These are phyloP conservation scores for Hippocampus kuda DNA, from an alignment of 2,797 vertebrate genomes.

Conservation along the genomic window DNA sequence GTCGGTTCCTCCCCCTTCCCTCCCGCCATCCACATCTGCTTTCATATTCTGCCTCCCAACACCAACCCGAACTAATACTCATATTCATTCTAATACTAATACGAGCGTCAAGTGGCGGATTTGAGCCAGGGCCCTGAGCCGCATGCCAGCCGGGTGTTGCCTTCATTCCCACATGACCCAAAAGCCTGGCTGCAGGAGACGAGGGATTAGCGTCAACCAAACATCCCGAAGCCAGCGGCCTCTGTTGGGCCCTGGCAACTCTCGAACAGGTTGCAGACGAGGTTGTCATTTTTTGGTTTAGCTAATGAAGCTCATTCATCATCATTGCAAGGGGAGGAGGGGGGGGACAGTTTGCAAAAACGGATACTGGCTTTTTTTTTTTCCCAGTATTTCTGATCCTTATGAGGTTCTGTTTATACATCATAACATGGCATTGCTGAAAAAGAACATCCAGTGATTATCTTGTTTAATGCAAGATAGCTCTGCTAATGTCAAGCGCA, in stretches of 20 bases:
- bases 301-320: slow-evolving; percentile 61
- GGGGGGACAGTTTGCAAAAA: slow-evolving; percentile 26
- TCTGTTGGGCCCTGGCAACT: slow-evolving; percentile 29
- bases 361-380: no score
- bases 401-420: slow-evolving; percentile 15
- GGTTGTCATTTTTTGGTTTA: neutral
- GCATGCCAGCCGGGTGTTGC: slow-evolving; percentile 54
- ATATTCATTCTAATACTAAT: slow-evolving; percentile 65
- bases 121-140: slow-evolving; percentile 59
- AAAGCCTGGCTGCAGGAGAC: slow-evolving; percentile 55
- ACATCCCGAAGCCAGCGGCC: slow-evolving; percentile 46
- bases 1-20: slow-evolving; percentile 41
- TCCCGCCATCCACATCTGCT: slow-evolving; percentile 65
- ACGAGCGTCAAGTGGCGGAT: slow-evolving; percentile 59
- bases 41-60: slow-evolving; percentile 67
- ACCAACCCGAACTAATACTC: slow-evolving; percentile 61
- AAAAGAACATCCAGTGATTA: slow-evolving; percentile 37
- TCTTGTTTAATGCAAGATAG: slow-evolving; percentile 31
- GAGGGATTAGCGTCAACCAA: slow-evolving; percentile 55
- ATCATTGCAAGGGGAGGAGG: no score
- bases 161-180: slow-evolving; percentile 61
- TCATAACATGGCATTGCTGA: slow-evolving; percentile 19
- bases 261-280: slow-evolving; percentile 2
- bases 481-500: slow-evolving; percentile 33
- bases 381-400: neutral